Percentiles rank a stretch among this genome's conserved stretches.
These are phyloP conservation scores for Alauda arvensis DNA, from an alignment of 2,797 vertebrate species.

Conservation along the genomic window DNA sequence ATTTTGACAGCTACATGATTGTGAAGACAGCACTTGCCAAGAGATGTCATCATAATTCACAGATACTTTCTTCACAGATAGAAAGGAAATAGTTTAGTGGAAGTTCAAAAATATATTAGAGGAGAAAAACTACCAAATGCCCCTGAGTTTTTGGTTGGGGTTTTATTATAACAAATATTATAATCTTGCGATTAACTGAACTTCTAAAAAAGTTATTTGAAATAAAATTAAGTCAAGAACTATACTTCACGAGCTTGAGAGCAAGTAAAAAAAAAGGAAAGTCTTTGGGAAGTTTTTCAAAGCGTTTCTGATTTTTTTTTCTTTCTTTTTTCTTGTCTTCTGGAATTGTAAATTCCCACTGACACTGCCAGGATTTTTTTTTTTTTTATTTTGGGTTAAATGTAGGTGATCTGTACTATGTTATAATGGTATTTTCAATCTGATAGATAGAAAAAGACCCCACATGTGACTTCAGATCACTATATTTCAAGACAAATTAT, in stretches of 20 bases:
- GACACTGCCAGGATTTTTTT: not conserved
- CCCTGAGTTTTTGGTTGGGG: not conserved
- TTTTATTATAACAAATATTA: not conserved
- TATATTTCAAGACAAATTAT: not conserved
- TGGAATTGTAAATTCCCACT: not conserved
- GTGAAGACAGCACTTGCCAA: conserved; percentile 45
- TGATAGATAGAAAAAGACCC: not conserved
- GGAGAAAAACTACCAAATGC: not conserved
- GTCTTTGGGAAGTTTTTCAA: not conserved
- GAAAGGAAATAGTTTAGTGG: conserved; percentile 31
- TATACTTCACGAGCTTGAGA: not conserved
- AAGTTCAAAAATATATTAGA: conserved; percentile 23
- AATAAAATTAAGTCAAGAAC: not conserved
- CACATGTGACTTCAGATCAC: not conserved
- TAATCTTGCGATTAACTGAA: not conserved
- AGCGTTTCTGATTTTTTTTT: not conserved
- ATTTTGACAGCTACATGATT: conserved; percentile 62
- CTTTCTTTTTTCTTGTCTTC: not conserved
- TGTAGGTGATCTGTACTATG: not conserved
- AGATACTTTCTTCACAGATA: conserved; percentile 31
- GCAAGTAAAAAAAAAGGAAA: not conserved
- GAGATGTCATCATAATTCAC: conserved; percentile 43
- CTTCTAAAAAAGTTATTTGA: not conserved
- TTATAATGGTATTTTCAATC: not conserved
- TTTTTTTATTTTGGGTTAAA: not conserved